Percentiles rank a stretch among this genome's conserved stretches.
Conservation (phyloP, 2,888 invertebrate species). For the Tetranychus piercei region DNA sequence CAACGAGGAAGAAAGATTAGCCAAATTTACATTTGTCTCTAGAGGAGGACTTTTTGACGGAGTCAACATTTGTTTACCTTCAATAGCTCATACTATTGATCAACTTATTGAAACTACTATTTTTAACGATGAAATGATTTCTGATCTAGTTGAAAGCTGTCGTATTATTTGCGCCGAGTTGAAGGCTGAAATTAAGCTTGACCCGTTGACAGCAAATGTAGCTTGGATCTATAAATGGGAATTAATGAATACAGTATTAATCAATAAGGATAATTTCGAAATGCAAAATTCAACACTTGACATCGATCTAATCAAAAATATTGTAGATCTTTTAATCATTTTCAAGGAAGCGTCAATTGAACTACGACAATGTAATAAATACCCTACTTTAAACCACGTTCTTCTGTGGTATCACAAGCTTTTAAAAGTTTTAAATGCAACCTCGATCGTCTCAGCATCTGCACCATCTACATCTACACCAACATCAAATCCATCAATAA, state of each 20-base stretch:
- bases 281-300: conserved; percentile 14
- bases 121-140: conserved; percentile 16
- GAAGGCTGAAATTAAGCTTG: background rate
- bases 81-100: conserved; percentile 21
- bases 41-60: conserved; percentile 21
- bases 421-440: conserved; percentile 15
- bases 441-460: background rate
- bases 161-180: conserved; percentile 16
- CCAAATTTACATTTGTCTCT: conserved; percentile 22
- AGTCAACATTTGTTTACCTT: conserved; percentile 19
- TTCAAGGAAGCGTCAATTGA: conserved; percentile 20
- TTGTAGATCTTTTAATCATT: conserved; percentile 19
- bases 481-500: background rate
- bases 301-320: conserved; percentile 14
- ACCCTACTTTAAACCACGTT: conserved; percentile 22
- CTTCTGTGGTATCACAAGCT: conserved; percentile 21
- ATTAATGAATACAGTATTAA: conserved; percentile 12
- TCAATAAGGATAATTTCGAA: conserved; percentile 14
- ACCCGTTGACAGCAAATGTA: background rate
- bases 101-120: conserved; percentile 16
- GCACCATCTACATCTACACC: background rate
- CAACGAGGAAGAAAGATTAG: conserved; percentile 17
- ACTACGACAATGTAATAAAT: conserved; percentile 17
- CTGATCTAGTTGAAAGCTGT: conserved; percentile 16
- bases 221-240: conserved; percentile 21